Conservation (phyloP, 2,888 invertebrate species). For the Laothoe populi region DNA sequence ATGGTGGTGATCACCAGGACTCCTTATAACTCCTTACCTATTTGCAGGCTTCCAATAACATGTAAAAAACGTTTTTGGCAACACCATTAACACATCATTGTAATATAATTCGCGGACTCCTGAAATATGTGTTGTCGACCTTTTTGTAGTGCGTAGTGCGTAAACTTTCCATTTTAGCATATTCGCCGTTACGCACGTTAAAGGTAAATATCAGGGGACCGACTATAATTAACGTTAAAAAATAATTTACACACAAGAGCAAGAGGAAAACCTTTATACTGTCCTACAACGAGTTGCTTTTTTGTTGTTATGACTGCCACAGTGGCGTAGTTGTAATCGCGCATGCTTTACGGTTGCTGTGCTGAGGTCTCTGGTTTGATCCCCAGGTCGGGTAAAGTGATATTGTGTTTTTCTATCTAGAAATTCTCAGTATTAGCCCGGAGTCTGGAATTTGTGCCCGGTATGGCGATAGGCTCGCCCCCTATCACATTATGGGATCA, state of each 20-base stretch:
- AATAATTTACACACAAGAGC: constrained; percentile 4
- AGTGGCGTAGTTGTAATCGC: too few relatives aligned
- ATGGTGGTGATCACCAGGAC: too few relatives aligned
- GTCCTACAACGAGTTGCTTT: neutral
- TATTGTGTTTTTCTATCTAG: too few relatives aligned
- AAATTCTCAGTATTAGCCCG: too few relatives aligned
- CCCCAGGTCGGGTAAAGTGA: too few relatives aligned
- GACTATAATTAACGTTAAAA: constrained; percentile 11
- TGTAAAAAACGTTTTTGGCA: neutral
- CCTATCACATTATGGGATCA: too few relatives aligned
- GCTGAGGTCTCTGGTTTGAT: too few relatives aligned
- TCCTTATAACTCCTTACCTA: too few relatives aligned
- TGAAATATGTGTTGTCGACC: neutral
- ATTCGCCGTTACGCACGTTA: constrained; percentile 2
- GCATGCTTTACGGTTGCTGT: too few relatives aligned
- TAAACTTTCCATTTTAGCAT: constrained; percentile 20
- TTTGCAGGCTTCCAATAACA: too few relatives aligned
- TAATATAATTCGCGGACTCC: neutral
- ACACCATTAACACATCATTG: neutral
- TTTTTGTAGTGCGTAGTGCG: constrained; percentile 11
- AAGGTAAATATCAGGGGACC: neutral
- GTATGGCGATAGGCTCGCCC: too few relatives aligned
- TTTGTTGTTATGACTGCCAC: neutral
- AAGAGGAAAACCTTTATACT: neutral
- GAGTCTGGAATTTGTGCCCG: too few relatives aligned